Conservation (phyloP, 2,888 invertebrate genomes). For the Asteroscopus sphinx region DNA sequence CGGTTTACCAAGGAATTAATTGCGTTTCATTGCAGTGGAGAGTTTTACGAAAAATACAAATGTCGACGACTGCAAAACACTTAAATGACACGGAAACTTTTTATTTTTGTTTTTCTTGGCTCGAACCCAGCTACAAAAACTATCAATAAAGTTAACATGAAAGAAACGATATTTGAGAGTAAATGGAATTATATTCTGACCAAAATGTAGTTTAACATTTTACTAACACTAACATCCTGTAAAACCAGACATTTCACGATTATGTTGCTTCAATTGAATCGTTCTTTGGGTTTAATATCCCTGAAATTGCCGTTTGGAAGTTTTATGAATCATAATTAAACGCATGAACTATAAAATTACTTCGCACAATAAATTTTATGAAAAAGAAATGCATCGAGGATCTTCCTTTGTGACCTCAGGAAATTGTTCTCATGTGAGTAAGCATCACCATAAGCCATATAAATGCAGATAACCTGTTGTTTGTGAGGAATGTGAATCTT, state of each 20-base stretch:
- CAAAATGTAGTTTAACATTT: slow-evolving; percentile 35
- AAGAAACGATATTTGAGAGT: slow-evolving; percentile 16
- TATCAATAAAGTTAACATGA: slow-evolving; percentile 37
- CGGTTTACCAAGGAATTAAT: slow-evolving; percentile 31
- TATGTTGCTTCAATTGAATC: slow-evolving; percentile 53
- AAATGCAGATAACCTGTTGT: slow-evolving; percentile 16
- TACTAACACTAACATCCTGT: slow-evolving; percentile 57
- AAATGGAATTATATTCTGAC: slow-evolving; percentile 28
- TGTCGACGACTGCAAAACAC: slow-evolving; percentile 36
- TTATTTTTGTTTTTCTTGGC: slow-evolving; percentile 51
- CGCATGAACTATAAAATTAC: slow-evolving; percentile 7
- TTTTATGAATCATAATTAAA: slow-evolving; percentile 44
- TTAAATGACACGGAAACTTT: slow-evolving; percentile 38
- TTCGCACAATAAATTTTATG: slow-evolving; percentile 2
- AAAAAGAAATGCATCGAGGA: neutral
- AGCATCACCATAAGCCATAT: slow-evolving; percentile 11
- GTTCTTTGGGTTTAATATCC: slow-evolving; percentile 45
- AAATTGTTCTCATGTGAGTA: slow-evolving; percentile 35
- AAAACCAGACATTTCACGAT: slow-evolving; percentile 39
- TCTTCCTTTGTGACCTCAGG: slow-evolving; percentile 7
- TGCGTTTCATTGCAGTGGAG: slow-evolving; percentile 34
- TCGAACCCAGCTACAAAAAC: slow-evolving; percentile 42
- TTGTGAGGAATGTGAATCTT: slow-evolving; percentile 11
- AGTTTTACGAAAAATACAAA: slow-evolving; percentile 27
- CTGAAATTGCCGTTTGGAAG: slow-evolving; percentile 44